Percentiles rank a stretch among this genome's conserved stretches.
Conservation (phyloP, 2,113 vertebrate species). For the Cyanoramphus novaezelandiae region DNA sequence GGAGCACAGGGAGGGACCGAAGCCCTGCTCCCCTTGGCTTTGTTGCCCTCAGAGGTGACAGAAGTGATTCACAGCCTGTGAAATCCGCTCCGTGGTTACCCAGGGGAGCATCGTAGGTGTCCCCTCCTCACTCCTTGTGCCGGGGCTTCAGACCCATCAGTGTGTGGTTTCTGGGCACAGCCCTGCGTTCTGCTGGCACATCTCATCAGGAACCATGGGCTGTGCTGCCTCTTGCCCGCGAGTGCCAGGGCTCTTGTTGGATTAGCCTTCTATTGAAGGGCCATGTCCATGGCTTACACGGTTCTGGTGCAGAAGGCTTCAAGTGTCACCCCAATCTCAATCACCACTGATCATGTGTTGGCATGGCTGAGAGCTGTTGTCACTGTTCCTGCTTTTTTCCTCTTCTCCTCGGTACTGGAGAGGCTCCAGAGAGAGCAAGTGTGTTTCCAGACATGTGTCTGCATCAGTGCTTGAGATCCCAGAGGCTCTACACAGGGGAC, state of each 20-base stretch:
- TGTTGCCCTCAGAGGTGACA: accelerated
- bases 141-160: accelerated
- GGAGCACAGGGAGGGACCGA: accelerated
- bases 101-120: accelerated
- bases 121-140: not conserved
- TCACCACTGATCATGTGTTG: not conserved
- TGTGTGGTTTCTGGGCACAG: accelerated
- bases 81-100: accelerated
- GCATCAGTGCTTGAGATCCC: conserved; percentile 15
- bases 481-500: not conserved
- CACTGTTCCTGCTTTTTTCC: not conserved
- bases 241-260: not conserved
- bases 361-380: not conserved
- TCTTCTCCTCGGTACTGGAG: not conserved
- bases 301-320: not conserved
- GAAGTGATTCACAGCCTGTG: accelerated
- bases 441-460: not conserved
- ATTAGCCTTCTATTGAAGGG: accelerated
- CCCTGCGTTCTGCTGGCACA: not conserved
- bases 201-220: not conserved
- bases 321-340: not conserved
- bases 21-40: not conserved
- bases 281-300: accelerated
- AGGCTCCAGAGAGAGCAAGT: not conserved
- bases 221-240: not conserved